A percentile compares a stretch with the other conserved stretches of the same genome.
These are phyloP conservation scores for Pipistrellus pygmaeus DNA, from an alignment of 2,797 vertebrate species.

Conservation along the genomic window DNA sequence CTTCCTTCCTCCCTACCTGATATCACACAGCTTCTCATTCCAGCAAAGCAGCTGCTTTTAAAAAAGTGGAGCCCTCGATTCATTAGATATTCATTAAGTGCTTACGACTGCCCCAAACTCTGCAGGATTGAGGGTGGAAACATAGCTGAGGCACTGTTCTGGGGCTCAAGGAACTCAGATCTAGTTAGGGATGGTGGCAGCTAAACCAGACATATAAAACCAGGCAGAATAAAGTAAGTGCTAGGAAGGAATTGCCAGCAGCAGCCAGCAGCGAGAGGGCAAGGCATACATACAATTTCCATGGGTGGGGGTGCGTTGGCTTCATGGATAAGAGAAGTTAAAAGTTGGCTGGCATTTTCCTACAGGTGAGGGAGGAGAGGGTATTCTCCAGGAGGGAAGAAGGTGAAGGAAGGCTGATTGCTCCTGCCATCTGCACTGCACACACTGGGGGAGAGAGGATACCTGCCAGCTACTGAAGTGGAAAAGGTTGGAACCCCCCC, in stretches of 20 bases:
- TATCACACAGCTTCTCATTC: neutral
- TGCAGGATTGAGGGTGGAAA: neutral
- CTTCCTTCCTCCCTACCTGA: neutral
- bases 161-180: neutral
- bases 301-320: neutral
- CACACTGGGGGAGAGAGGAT: too few species aligned
- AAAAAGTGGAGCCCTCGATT: neutral
- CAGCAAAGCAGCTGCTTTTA: neutral
- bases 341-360: neutral
- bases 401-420: neutral
- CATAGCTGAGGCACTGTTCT: neutral
- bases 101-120: neutral
- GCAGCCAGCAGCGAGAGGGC: neutral
- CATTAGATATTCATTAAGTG: neutral
- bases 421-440: neutral
- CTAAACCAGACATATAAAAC: neutral
- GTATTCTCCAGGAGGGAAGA: neutral
- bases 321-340: neutral
- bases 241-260: neutral
- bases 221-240: neutral
- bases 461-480: neutral
- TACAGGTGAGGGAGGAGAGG: neutral
- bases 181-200: neutral
- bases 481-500: neutral
- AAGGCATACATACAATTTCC: neutral